Evolutionary conservation across 1,140 invertebrate genomes (phyloP).

Genomic region (Calliopsis andreniformis): DNA sequence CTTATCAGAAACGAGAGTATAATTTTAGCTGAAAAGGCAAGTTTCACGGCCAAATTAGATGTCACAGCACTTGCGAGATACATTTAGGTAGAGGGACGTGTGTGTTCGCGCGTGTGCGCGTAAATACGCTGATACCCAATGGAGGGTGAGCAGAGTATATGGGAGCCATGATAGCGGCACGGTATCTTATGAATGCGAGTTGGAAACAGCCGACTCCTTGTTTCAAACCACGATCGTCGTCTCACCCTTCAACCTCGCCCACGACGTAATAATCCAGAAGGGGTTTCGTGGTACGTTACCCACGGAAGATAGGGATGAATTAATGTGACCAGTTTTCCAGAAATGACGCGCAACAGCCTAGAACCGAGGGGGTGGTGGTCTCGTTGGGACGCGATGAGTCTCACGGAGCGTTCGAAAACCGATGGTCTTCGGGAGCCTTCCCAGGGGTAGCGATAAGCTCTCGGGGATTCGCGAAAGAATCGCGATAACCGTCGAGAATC

Average conservation of each 20-base stretch:
- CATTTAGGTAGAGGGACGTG: background rate
- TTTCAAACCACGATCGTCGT: slow-evolving; percentile 17
- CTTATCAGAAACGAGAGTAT: slow-evolving; percentile 19
- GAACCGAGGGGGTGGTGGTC: background rate
- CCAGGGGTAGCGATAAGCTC: slow-evolving; percentile 13
- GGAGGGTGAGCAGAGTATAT: background rate
- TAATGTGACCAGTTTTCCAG: slow-evolving; percentile 2
- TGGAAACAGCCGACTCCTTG: background rate
- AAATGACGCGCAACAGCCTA: background rate
- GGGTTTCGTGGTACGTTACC: background rate
- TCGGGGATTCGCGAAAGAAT: background rate
- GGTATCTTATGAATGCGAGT: slow-evolving; percentile 18
- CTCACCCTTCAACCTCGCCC: background rate
- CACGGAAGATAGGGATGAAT: background rate
- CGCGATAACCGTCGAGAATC: slow-evolving; percentile 17
- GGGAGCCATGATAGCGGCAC: background rate
- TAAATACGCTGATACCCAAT: slow-evolving; percentile 21
- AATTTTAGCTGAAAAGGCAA: slow-evolving; percentile 38
- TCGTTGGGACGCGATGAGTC: background rate
- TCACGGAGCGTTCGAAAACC: background rate
- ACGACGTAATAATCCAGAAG: slow-evolving; percentile 17
- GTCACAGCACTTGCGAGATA: slow-evolving; percentile 18
- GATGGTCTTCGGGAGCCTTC: background rate
- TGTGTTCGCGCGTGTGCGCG: background rate
- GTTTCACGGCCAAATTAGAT: slow-evolving; percentile 30